Evolutionary conservation across 2,888 invertebrate genomes (phyloP), one percentile per base, ranked within the genome.

Genomic region (Magallana nippona): DNA sequence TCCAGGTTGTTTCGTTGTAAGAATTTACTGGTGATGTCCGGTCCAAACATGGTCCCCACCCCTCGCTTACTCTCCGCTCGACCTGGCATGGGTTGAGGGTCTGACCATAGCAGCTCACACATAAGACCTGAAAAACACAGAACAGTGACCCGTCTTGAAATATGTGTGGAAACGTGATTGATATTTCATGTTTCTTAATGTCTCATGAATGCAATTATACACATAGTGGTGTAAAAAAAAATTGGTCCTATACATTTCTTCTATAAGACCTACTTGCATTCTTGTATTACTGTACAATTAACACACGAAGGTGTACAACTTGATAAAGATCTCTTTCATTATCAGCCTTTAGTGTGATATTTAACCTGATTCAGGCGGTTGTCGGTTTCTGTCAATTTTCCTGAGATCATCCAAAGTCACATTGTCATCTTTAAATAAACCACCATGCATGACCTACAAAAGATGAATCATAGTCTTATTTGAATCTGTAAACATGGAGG

Each of bases 71-170:
- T 98, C 0, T 98, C 97, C 0, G 98, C 96, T 60, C 98, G 95
- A 0, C 99, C 99, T 82, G 94, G 93, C 95, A 97, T 96, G 11
- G 97, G 97, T 93, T 99, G 98, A 0, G 99, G 99, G 95, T 99
- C 99, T 0, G 98, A 98, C 99, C 99, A 99, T 22, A 99, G 95
- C 82, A 99, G 95, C 94, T 99, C 99, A 94, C 99, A 99, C 99
- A 99, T 99, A 87, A 97, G 95, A 86, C 96, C 96, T 96, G 94
- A 0, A 88, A 82, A 83, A 63, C 79, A 71, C 84, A 2, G 17
- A 57, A 19, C 15, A 32, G 56, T 8, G 10, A n/a, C 56, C 15
- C 11, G 60, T 60, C 1, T 60, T n/a, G 8, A 60, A 60, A 17
- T n/a, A 60, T 3, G 10, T 8, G n/a, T 17, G 60, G 17, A 17